Evolutionary conservation across 2,113 vertebrate genomes (phyloP), one percentile per base, ranked within the genome.

Genomic region (Caloenas nicobarica): DNA sequence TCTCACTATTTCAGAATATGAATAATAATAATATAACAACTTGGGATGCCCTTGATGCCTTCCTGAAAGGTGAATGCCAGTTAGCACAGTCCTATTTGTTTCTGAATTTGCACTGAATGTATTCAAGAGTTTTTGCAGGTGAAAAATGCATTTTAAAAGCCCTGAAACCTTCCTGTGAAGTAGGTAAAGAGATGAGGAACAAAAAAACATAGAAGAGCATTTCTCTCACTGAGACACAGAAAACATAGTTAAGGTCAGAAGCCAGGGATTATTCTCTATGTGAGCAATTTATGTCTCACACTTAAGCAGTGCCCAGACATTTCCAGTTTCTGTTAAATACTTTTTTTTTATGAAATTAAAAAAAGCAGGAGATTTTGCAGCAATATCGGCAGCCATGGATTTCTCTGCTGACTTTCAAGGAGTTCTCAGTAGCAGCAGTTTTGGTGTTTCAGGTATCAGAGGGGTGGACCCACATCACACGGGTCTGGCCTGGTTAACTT

Each of bases 1-100:
- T 85, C 81, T 82, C 78, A 54, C 86, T 94, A 95, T 93, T 78
- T 26, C 80, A 60, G 54, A 34, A 33, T 13, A 71, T 34, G 68
- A 85, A 80, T 64, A 77, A 26, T 42, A 91, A 89, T 25, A 76
- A 96, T 78, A 89, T 74, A 89, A 50, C 31, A 42, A 9, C n/a
- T 74, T n/a, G 58, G 51, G 65, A 51, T 84, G 84, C 42, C 95
- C 95, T 96, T 95, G 93, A 19, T 91, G 74, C 33, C 65, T 87
- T 25, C 51, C 91, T 70, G 65, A 71, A 90, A 95, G 71, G 89
- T 46, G 71, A 86, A 58, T 11, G n/a, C n/a, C 29, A 29, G 40
- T 50, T 44, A 60, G 57, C 92, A 69, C 31, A 31, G 83, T 29
- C 50, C 54, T 64, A 23, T 62, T 23, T n/a, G 8, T 11, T 57